Evolutionary conservation across 2,888 invertebrate genomes (phyloP).

Genomic region (Eupithecia vulgata): DNA sequence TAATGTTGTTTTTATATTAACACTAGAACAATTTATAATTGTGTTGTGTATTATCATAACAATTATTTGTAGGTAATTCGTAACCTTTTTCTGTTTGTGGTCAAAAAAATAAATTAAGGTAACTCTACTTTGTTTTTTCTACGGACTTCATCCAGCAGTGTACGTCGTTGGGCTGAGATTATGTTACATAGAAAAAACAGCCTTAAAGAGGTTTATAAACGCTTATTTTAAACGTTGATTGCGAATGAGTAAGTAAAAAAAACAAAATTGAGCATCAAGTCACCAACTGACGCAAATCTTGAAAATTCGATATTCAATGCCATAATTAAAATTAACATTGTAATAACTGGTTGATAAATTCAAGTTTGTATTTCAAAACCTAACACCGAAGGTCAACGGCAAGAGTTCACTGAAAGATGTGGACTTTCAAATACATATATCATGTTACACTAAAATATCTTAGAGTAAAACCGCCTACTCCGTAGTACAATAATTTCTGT

Average conservation of each 20-base stretch:
- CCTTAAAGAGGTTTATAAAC: background rate
- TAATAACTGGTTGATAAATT: slow-evolving; percentile 44
- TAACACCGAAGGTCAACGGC: slow-evolving; percentile 56
- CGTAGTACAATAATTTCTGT: slow-evolving; percentile 52
- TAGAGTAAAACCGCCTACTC: slow-evolving; percentile 21
- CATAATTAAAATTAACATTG: slow-evolving; percentile 29
- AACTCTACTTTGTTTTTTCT: too few relatives aligned
- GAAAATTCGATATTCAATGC: slow-evolving; percentile 25
- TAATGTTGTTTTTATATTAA: background rate
- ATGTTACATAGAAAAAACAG: too few relatives aligned
- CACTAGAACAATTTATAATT: background rate
- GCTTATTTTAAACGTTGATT: background rate
- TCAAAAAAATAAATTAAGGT: background rate
- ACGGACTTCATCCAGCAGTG: background rate
- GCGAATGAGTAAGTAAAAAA: background rate
- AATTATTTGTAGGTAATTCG: background rate
- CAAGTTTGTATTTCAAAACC: slow-evolving; percentile 59
- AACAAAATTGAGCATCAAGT: background rate
- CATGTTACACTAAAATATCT: slow-evolving; percentile 58
- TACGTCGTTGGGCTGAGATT: background rate
- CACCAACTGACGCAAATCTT: background rate
- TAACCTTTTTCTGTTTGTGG: background rate
- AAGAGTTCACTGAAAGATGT: slow-evolving; percentile 57
- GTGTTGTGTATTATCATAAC: background rate
- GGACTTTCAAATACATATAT: slow-evolving; percentile 64